Evolutionary conservation across 2,797 vertebrate species (phyloP).

Genomic region (Channa striata): DNA sequence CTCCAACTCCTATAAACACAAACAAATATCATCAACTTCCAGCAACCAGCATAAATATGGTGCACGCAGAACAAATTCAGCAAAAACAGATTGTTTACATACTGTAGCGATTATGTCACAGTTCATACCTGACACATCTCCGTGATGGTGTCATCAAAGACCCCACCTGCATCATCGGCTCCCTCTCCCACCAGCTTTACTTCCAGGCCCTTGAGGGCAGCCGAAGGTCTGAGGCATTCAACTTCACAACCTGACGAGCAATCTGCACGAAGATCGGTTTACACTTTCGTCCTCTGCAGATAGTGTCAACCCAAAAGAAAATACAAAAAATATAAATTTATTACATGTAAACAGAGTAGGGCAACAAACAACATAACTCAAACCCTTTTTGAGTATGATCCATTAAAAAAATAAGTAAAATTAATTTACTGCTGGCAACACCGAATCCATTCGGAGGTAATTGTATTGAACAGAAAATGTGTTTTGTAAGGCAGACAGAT

Average conservation of each 20-base stretch:
- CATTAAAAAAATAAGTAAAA: too few species aligned
- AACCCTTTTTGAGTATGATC: neutral
- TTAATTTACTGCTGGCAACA: too few species aligned
- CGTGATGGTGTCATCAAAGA: conserved; percentile 89
- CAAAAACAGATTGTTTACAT: too few species aligned
- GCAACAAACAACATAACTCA: neutral
- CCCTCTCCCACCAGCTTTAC: conserved; percentile 89
- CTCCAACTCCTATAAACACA: conserved; percentile 82
- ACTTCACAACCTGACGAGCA: conserved; percentile 88
- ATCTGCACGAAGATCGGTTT: conserved; percentile 90
- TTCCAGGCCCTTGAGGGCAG: conserved; percentile 89
- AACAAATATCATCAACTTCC: neutral
- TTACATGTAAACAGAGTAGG: neutral
- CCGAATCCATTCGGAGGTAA: too few species aligned
- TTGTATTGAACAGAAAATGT: too few species aligned
- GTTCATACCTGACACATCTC: conserved; percentile 87
- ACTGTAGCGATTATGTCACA: too few species aligned
- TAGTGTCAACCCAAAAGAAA: neutral
- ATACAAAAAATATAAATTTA: neutral
- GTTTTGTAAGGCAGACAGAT: too few species aligned
- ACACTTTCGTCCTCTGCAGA: conserved; percentile 83
- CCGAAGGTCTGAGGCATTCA: conserved; percentile 86
- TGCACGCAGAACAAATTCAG: neutral
- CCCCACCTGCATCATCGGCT: conserved; percentile 85
- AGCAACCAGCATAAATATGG: neutral